Conservation (phyloP, 2,797 vertebrate species). For the Meda fulgida region DNA sequence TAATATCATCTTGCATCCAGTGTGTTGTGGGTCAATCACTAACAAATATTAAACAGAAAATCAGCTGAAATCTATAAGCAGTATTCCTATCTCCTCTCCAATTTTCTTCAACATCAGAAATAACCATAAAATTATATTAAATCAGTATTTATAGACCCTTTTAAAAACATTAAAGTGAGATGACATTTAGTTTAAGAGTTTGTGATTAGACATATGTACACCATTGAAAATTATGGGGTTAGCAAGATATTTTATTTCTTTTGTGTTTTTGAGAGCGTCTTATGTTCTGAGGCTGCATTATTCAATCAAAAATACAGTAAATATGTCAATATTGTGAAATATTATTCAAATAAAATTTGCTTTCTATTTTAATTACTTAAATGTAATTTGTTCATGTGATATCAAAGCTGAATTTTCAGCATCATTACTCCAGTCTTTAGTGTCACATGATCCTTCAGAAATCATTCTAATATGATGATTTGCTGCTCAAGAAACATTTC, state of each 20-base stretch:
- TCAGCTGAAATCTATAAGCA: neutral
- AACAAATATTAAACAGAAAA: neutral
- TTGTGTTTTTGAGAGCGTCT: neutral
- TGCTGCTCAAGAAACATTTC: neutral
- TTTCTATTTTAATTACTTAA: neutral
- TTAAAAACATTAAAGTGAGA: neutral
- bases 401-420: neutral
- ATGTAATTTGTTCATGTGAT: neutral
- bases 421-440: neutral
- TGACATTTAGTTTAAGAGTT: neutral
- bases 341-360: no score
- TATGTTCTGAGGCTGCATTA: neutral
- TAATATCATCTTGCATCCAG: neutral
- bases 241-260: no score
- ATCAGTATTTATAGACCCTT: neutral
- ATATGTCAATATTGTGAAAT: neutral
- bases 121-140: neutral
- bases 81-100: neutral
- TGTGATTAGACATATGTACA: neutral
- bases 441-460: neutral
- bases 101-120: neutral
- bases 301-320: neutral
- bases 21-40: neutral
- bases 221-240: neutral
- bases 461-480: neutral